Evolutionary conservation across 2,888 invertebrate species (phyloP), one percentile per base, ranked within the genome.

Genomic region (Alentia gelatinosa): DNA sequence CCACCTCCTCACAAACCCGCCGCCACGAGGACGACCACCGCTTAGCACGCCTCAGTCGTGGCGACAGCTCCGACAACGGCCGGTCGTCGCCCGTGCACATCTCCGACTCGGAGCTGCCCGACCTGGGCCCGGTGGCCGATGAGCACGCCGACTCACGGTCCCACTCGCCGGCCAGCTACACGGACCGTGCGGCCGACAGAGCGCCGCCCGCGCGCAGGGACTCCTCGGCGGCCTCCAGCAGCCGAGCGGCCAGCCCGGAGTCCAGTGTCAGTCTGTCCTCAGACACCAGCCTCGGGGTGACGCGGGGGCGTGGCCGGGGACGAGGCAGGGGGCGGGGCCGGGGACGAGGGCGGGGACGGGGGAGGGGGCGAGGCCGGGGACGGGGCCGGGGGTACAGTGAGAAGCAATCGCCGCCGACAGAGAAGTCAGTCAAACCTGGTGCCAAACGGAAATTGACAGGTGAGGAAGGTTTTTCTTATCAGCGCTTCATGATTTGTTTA

Each of bases 1-100:
- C 83, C 83, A 40, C 83, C 5, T 37, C 83, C 1, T 47, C 86
- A 4, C 47, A 12, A 23, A 33, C 4, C 30, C 15, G 30, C 23
- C 86, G 50, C 15, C 86, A 83, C 37, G 83, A 83, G 42, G 86
- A 86, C 50, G 47, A 42, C 86, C 42, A 19, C 33, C 86, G 86
- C 26, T 42, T 47, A 47, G 1, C 47, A 1, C 19, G 23, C 56
- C n/a, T n/a, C n/a, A n/a, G n/a, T n/a, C n/a, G n/a, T n/a, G n/a
- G n/a, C n/a, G 1, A 3, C 47, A 15, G 47, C 42, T 5, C 4
- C 47, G 30, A 26, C 47, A 47, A 9, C 79, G 79, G 47, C 47
- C 30, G 12, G 40, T 9, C 19, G 56, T 86, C 86, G 30, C 42
- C 47, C 42, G 47, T 26, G 26, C 42, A 47, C 42, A 23, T n/a